A percentile compares a stretch with the other conserved stretches of the same genome.
Conservation (phyloP, 1,140 invertebrate species). For the Procambarus virginalis region DNA sequence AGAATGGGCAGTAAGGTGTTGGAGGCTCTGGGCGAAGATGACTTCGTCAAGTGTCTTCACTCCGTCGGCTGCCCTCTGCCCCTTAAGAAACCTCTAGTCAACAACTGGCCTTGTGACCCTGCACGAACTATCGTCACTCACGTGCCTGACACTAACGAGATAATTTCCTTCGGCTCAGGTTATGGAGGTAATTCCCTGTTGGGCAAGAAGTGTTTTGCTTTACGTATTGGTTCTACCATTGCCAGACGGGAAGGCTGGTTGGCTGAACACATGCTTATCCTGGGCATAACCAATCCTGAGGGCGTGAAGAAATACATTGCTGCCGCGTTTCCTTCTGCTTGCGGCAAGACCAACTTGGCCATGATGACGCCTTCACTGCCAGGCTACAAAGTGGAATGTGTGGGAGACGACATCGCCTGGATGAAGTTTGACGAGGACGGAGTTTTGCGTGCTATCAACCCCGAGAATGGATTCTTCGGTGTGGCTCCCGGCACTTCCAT, state of each 20-base stretch:
- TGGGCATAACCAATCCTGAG: conserved; percentile 82
- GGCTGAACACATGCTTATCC: conserved; percentile 95
- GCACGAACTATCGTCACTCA: conserved; percentile 91
- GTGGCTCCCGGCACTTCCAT: conserved; percentile 97
- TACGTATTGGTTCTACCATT: conserved; percentile 96
- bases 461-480: conserved; percentile 99
- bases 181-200: conserved; percentile 99
- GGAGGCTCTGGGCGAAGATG: conserved; percentile 80
- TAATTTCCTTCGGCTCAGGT: conserved; percentile 93
- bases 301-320: conserved; percentile 95
- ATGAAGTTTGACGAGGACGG: conserved; percentile 97
- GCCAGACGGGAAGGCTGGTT: conserved; percentile 97
- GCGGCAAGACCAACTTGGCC: conserved; percentile 98
- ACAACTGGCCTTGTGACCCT: conserved; percentile 97
- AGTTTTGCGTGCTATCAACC: conserved; percentile 95
- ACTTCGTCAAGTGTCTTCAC: conserved; percentile 87
- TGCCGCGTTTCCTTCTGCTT: conserved; percentile 98
- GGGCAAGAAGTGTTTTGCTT: conserved; percentile 99
- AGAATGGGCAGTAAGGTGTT: conserved; percentile 89
- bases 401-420: conserved; percentile 96
- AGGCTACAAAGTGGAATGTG: conserved; percentile 91
- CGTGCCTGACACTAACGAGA: conserved; percentile 74
- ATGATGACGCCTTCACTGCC: conserved; percentile 96
- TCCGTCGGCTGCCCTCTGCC: conserved; percentile 87
- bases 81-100: conserved; percentile 76